phyloP scores from a whole-genome alignment of 2,113 vertebrate genomes.

The Laticauda laticaudata region DNA sequence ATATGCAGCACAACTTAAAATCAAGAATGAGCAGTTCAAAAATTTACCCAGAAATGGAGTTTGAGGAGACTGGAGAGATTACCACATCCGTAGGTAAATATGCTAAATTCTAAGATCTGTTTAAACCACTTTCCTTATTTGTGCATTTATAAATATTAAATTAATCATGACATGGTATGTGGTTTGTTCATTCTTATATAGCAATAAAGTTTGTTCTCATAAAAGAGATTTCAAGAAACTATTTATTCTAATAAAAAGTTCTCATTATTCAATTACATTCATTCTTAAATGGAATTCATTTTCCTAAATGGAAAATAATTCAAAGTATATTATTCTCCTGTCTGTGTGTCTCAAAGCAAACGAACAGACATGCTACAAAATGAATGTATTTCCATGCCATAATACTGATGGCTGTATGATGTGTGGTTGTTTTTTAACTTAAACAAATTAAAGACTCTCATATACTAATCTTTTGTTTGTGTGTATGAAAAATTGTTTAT shows the following conservation, averaged over 20 bases:
- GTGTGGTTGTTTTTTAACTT: background rate
- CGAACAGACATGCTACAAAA: background rate
- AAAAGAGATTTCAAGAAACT: background rate
- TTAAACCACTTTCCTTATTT: background rate
- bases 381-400: background rate
- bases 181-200: background rate
- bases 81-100: background rate
- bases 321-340: background rate
- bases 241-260: background rate
- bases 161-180: background rate
- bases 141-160: background rate
- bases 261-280: background rate
- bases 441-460: conserved; percentile 11
- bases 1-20: background rate
- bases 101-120: background rate
- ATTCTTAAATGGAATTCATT: background rate
- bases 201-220: background rate
- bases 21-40: background rate
- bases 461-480: background rate
- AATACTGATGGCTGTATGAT: background rate
- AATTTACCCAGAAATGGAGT: background rate
- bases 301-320: background rate
- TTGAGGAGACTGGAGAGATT: conserved; percentile 23
- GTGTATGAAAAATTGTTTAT: background rate
- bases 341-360: background rate